Evolutionary conservation across 2,888 invertebrate species (phyloP).

Genomic region (Liopterus haemorrhoidalis): DNA sequence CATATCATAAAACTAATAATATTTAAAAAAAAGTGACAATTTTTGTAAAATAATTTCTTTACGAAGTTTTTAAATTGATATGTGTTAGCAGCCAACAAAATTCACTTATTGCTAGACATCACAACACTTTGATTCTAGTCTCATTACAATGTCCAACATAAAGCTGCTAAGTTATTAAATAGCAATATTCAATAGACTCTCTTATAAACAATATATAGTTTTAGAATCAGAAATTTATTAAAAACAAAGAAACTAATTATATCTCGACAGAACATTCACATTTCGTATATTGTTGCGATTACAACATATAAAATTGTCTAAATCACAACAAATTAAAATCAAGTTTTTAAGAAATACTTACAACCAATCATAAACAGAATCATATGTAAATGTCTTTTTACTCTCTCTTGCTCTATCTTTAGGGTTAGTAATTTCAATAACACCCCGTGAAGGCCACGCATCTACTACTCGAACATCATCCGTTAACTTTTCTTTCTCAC

Average conservation of each 20-base stretch:
- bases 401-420: slow-evolving; percentile 62
- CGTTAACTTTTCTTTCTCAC: slow-evolving; percentile 72
- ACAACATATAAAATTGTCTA: neutral
- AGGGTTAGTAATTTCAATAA: slow-evolving; percentile 84
- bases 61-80: no score
- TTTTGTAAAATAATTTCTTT: no score
- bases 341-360: slow-evolving; percentile 44
- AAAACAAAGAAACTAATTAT: slow-evolving; percentile 21
- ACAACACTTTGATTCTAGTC: no score
- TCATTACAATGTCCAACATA: no score
- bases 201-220: neutral
- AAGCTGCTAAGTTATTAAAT: no score
- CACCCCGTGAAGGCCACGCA: slow-evolving; percentile 79
- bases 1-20: no score
- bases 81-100: no score
- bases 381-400: slow-evolving; percentile 94
- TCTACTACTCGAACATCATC: slow-evolving; percentile 75
- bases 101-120: no score
- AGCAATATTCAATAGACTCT: no score
- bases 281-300: slow-evolving; percentile 2
- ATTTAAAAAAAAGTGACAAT: no score
- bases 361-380: slow-evolving; percentile 90
- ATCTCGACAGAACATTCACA: slow-evolving; percentile 1
- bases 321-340: slow-evolving; percentile 2
- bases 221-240: slow-evolving; percentile 7